Evolutionary conservation across 2,797 vertebrate genomes (phyloP).

Genomic region (Coendou prehensilis): DNA sequence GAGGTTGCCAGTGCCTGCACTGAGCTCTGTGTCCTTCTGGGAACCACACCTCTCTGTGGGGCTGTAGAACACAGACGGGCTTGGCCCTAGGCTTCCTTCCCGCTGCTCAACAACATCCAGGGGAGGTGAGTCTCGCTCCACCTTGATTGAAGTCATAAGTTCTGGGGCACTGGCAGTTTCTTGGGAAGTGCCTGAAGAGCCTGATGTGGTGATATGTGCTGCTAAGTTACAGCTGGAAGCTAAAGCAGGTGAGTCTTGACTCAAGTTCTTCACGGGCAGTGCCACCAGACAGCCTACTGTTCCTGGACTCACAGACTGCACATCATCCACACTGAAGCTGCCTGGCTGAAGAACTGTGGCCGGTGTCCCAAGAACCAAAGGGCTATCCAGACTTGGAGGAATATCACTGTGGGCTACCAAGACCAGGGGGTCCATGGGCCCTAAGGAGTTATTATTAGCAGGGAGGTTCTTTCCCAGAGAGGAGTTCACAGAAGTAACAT

Average conservation of each 20-base stretch:
- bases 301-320: slow-evolving; percentile 94
- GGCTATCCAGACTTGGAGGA: slow-evolving; percentile 92
- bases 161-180: slow-evolving; percentile 88
- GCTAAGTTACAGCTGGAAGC: slow-evolving; percentile 91
- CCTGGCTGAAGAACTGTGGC: slow-evolving; percentile 93
- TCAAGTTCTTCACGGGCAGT: slow-evolving; percentile 91
- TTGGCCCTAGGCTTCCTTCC: slow-evolving; percentile 92
- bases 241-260: slow-evolving; percentile 90
- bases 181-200: slow-evolving; percentile 87
- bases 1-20: slow-evolving; percentile 90
- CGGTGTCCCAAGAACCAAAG: slow-evolving; percentile 89
- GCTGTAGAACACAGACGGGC: slow-evolving; percentile 93
- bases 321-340: slow-evolving; percentile 94
- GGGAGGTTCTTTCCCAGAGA: slow-evolving; percentile 89
- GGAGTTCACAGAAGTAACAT: slow-evolving; percentile 93
- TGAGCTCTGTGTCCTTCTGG: slow-evolving; percentile 93
- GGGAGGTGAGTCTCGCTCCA: slow-evolving; percentile 88
- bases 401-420: slow-evolving; percentile 92
- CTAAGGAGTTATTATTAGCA: slow-evolving; percentile 85
- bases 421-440: slow-evolving; percentile 95
- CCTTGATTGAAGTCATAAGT: slow-evolving; percentile 91
- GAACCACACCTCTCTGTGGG: slow-evolving; percentile 91
- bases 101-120: slow-evolving; percentile 91
- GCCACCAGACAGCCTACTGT: slow-evolving; percentile 93
- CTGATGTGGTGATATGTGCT: slow-evolving; percentile 88